phyloP scores from a whole-genome alignment of 92 coral and sea anemone species.

The Nematostella vectensis region DNA sequence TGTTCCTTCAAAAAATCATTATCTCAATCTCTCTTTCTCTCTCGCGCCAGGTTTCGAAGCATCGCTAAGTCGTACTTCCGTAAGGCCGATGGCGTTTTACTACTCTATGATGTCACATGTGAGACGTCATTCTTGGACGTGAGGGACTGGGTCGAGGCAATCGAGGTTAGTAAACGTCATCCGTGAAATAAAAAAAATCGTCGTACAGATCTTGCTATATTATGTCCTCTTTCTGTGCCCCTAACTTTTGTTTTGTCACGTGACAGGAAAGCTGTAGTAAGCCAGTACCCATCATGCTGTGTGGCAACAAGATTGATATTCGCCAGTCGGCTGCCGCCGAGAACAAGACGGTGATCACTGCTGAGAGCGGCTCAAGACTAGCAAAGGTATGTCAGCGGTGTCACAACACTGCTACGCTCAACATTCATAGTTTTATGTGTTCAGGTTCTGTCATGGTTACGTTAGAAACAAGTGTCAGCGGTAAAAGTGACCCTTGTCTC shows the following conservation, averaged over 20 bases:
- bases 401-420: too few species aligned
- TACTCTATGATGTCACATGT: slow-evolving; percentile 86
- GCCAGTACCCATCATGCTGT: slow-evolving; percentile 89
- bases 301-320: slow-evolving; percentile 88
- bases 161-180: slow-evolving; percentile 68
- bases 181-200: neutral
- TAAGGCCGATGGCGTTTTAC: slow-evolving; percentile 92
- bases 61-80: slow-evolving; percentile 96
- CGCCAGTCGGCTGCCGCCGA: slow-evolving; percentile 53
- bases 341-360: slow-evolving; percentile 62
- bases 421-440: too few species aligned
- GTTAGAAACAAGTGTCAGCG: too few species aligned
- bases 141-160: slow-evolving; percentile 94
- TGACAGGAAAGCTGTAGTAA: slow-evolving; percentile 89
- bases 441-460: too few species aligned
- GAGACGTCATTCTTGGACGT: slow-evolving; percentile 87
- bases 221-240: too few species aligned
- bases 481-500: too few species aligned
- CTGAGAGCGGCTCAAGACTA: slow-evolving; percentile 56
- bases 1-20: too few species aligned
- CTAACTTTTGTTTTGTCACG: too few species aligned
- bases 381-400: slow-evolving; percentile 71
- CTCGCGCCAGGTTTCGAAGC: slow-evolving; percentile 94
- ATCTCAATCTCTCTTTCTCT: too few species aligned
- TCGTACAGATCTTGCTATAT: neutral